Base-by-base conservation (phyloP, 2,797 vertebrate species). In the Synaphobranchus kaupii region DNA sequence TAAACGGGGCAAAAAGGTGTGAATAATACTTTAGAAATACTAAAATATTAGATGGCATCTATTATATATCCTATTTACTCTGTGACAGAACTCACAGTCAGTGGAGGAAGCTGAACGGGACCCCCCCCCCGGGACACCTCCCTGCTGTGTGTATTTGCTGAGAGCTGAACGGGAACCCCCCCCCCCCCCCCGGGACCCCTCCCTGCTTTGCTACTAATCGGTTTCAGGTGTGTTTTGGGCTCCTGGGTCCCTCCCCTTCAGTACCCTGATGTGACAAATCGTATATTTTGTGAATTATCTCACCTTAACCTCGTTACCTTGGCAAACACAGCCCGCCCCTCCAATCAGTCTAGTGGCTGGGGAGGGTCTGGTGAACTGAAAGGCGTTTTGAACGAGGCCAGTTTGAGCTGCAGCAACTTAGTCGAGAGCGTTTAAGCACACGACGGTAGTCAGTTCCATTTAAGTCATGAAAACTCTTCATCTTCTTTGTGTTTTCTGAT, bases 301-400 rank as follows among this genome's bases (percentile, higher is more conserved):
- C 92, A 94, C 93, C 94, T 95, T 95, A 94, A 92, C 92, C 92
- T 96, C 93, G 91, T 96, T 96, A 94, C 93, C 92, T 95, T 94
- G 92, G 90, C 91, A 95, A 95, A 95, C 92, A 94, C 86, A 90
- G 87, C 87, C 90, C 91, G 90, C 90, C 92, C 90, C 90, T 91
- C 92, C 90, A 88, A 84, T 89, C 91, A 93, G 91, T 94, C 91
- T 90, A 54, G 88, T 92, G 88, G 88, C 91, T 94, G 90, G 5
- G 89, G 88, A 87, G 88, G 83, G 88, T 82, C 89, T 88, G 50
- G 7, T 86, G 71, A 60, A 56, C 54, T 78, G 50, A 86, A 39
- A 39, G 12, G 71, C 31, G 31, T 34, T 34, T 15, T 76, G 1
- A 78, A 5, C 20, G 7, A 4, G 15, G 39, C 39, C 39, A 34